Evolutionary conservation across 2,797 vertebrate genomes (phyloP).

Genomic region (Pampus argenteus): DNA sequence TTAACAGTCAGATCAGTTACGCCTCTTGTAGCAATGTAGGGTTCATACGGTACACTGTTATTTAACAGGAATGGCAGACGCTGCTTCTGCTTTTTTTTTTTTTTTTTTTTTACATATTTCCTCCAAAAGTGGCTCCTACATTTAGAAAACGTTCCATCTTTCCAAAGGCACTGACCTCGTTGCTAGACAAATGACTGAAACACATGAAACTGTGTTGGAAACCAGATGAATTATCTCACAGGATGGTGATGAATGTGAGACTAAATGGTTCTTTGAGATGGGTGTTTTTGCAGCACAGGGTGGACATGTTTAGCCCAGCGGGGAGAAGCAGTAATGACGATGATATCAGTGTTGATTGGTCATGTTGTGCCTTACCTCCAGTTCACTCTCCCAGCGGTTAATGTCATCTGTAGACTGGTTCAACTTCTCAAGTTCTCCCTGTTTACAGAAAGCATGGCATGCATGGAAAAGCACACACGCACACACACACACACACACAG

Average conservation of each 20-base stretch:
- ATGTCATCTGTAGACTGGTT: conserved; percentile 98
- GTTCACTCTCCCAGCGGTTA: conserved; percentile 95
- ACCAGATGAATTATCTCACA: background rate
- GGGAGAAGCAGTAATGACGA: conserved; percentile 5
- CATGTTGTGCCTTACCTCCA: conserved; percentile 89
- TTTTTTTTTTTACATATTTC: conserved; percentile 51
- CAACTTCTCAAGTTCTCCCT: conserved; percentile 97
- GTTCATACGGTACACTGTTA: conserved; percentile 4
- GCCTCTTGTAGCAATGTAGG: background rate
- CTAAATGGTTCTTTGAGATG: background rate
- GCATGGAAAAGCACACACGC: background rate
- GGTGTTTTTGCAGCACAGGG: background rate
- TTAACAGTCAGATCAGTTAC: conserved; percentile 27
- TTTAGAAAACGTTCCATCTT: conserved; percentile 45
- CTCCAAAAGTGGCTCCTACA: conserved; percentile 30
- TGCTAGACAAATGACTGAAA: conserved; percentile 28
- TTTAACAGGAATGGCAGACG: conserved; percentile 8
- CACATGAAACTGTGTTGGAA: background rate
- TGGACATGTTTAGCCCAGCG: conserved; percentile 31
- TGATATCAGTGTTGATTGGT: background rate
- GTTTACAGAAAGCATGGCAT: conserved; percentile 67
- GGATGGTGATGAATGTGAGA: background rate
- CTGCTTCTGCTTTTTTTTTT: conserved; percentile 55
- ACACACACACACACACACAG: background rate
- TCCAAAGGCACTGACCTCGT: conserved; percentile 5